Percentiles rank a stretch among this genome's conserved stretches.
phyloP scores from a whole-genome alignment of 2,888 invertebrate species.

The Globia sparganii region DNA sequence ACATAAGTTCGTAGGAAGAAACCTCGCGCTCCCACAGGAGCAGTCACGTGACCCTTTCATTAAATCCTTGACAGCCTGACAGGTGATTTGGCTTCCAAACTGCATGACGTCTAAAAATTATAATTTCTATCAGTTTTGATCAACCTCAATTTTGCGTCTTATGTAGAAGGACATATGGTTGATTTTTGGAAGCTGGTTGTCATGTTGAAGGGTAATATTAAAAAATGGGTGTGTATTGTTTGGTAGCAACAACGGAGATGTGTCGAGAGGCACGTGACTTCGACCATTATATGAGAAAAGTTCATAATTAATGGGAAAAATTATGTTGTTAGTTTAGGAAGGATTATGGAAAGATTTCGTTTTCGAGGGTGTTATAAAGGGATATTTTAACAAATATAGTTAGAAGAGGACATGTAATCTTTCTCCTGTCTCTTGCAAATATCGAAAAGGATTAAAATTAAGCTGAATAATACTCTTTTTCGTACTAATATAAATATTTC shows the following conservation, averaged over 20 bases:
- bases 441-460: background rate
- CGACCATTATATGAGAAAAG: constrained; percentile 74
- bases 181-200: background rate
- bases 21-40: constrained; percentile 55
- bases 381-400: background rate
- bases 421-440: background rate
- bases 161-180: fast-evolving
- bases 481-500: no score
- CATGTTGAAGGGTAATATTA: constrained; percentile 22
- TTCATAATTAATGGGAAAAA: constrained; percentile 78
- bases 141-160: constrained; percentile 20
- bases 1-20: constrained; percentile 41
- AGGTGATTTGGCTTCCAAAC: constrained; percentile 77
- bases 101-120: constrained; percentile 67
- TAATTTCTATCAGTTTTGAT: constrained; percentile 6
- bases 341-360: constrained; percentile 32
- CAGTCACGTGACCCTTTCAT: constrained; percentile 75
- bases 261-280: constrained; percentile 79
- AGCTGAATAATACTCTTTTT: background rate
- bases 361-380: background rate
- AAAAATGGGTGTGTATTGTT: constrained; percentile 69
- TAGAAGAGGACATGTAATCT: background rate
- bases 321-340: constrained; percentile 49
- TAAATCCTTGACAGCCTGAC: constrained; percentile 81
- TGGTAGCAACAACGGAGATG: constrained; percentile 74